A percentile compares a stretch with the other conserved stretches of the same genome.
phyloP scores from a whole-genome alignment of 2,797 vertebrate genomes.

The Bryconaethiops microstoma region DNA sequence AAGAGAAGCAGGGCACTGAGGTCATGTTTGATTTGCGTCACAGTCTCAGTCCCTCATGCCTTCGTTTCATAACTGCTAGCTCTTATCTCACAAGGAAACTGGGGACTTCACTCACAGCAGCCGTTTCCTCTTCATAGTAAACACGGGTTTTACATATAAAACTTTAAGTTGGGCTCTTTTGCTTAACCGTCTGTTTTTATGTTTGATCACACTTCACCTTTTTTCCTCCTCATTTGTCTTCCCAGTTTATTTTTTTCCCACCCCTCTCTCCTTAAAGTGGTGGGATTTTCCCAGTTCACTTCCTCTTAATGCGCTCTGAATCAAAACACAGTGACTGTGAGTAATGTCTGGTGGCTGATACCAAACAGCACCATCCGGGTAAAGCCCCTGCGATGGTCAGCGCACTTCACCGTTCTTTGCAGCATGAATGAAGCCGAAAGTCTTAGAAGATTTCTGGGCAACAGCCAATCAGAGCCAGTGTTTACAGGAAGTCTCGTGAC shows the following conservation, averaged over 20 bases:
- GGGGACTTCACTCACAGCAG: conserved; percentile 3
- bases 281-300: conserved; percentile 51
- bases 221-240: conserved; percentile 3
- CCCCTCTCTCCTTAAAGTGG: not conserved
- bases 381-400: conserved; percentile 41
- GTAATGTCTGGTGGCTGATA: conserved; percentile 17
- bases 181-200: not conserved
- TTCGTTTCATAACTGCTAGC: conserved; percentile 28
- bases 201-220: not conserved
- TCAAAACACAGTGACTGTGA: conserved; percentile 43
- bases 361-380: conserved; percentile 43
- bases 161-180: not conserved
- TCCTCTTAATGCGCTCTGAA: conserved; percentile 47
- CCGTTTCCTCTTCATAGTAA: conserved; percentile 35
- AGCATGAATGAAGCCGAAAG: conserved; percentile 50
- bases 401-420: conserved; percentile 49
- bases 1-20: conserved; percentile 23
- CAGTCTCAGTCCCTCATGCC: conserved; percentile 4
- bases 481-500: conserved; percentile 49
- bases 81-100: conserved; percentile 49
- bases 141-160: conserved; percentile 17
- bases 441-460: conserved; percentile 31
- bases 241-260: conserved; percentile 5
- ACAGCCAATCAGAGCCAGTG: conserved; percentile 46
- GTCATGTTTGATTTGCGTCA: conserved; percentile 27